Base-by-base conservation (phyloP, 2,797 vertebrate genomes). In the Anniella stebbinsi region DNA sequence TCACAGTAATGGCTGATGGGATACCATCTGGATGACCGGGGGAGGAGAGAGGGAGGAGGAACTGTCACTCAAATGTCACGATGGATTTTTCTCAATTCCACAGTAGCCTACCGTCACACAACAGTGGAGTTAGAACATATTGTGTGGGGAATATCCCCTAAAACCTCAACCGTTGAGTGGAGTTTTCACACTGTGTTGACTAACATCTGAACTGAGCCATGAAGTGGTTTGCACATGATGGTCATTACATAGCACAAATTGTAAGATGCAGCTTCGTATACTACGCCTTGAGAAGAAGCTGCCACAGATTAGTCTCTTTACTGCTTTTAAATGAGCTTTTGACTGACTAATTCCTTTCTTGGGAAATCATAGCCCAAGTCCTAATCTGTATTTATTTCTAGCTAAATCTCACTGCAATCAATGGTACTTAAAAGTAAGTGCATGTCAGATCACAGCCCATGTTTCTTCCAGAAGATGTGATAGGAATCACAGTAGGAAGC, bases 301-400 rank as follows among this genome's bases (percentile, higher is more conserved):
- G 63, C n/a, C 86, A 72, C 10, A 57, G 41, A 48, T 66, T 1
- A 12, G 33, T 88, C n/a, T n/a, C n/a, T n/a, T n/a, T n/a, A n/a
- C n/a, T n/a, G n/a, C n/a, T n/a, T n/a, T n/a, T n/a, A 88, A 82
- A 72, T 57, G 36, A 25, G 1, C 28, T 54, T 23, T 86, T n/a
- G n/a, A n/a, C n/a, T 45, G 36, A 76, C 76, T 86, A 23, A 57
- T 88, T 88, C 28, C 36, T 67, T 80, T 77, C 75, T 80, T 87
- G 86, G 60, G 21, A 78, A 51, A 86, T 17, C 36, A 60, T 63
- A 80, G 77, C 51, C 9, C 25, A 33, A 76, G 54, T 57, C 72
- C 70, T 76, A 86, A 86, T 86, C 57, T 25, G 13, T 45, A 41
- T 63, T 63, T 76, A 60, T 76, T 73, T 28, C 36, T 76, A 86